Percentiles rank a stretch among this genome's conserved stretches.
Evolutionary conservation across 2,113 vertebrate species (phyloP).

Genomic region (Columba livia): DNA sequence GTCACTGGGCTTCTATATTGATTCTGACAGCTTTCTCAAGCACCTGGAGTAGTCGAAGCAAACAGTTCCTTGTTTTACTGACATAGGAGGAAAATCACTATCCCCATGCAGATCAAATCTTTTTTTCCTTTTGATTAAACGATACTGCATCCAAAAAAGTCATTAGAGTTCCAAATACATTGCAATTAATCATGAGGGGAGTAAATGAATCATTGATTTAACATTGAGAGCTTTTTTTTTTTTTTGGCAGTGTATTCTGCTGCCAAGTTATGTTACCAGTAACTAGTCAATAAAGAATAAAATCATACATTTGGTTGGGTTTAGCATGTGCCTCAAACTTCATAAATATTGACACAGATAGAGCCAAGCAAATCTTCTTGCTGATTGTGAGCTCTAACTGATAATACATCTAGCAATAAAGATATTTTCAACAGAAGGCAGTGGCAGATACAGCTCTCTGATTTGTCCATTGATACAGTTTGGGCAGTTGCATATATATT

Average conservation of each 20-base stretch:
- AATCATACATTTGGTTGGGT: slow-evolving; percentile 9
- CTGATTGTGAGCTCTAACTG: not conserved
- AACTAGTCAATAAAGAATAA: slow-evolving; percentile 51
- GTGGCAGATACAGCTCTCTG: not conserved
- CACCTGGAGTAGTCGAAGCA: not conserved
- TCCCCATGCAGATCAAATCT: not conserved
- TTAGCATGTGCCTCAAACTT: not conserved
- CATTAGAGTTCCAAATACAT: slow-evolving; percentile 40
- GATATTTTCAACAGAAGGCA: not conserved
- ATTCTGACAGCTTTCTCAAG: not conserved
- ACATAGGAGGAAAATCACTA: not conserved
- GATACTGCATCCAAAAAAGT: slow-evolving; percentile 27
- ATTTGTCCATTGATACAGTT: not conserved
- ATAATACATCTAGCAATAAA: not conserved
- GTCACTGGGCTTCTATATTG: not conserved
- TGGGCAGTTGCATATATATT: not conserved
- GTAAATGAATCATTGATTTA: slow-evolving; percentile 66
- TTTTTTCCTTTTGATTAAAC: slow-evolving; percentile 26
- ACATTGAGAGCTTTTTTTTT: slow-evolving; percentile 2
- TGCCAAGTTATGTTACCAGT: slow-evolving; percentile 11
- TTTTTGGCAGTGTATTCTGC: not conserved
- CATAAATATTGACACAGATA: not conserved
- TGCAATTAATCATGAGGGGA: slow-evolving; percentile 46
- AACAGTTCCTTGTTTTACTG: slow-evolving; percentile 6
- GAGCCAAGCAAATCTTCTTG: not conserved